Evolutionary conservation across 2,888 invertebrate species (phyloP), one percentile per base, ranked within the genome.

Genomic region (Steinernema scapterisci): DNA sequence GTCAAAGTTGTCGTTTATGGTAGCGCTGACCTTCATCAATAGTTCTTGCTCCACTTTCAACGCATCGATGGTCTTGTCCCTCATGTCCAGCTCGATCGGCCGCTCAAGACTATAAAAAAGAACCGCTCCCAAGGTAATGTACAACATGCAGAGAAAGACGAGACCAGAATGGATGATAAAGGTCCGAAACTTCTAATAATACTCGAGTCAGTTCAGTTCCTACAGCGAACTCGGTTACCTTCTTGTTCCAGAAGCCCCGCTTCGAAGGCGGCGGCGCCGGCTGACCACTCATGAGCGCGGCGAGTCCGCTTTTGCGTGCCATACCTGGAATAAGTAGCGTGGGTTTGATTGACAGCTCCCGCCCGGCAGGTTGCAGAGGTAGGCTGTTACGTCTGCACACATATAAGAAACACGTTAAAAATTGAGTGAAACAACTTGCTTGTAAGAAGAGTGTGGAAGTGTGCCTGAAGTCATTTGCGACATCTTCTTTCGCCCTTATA

Each of bases 121-220:
- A 0, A 80, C 44, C 7, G 84, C 83, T 0, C 85, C 85, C 0
- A 78, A 19, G 70, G 79, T 74, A 6, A 83, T 80, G 72, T 85
- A 85, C 21, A 79, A 23, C 16, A 80, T 72, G 45, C 83, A 84
- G 3, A 80, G 75, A 44, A 81, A 21, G 51, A 83, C 77, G 9
- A 85, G 70, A 16, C 81, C 81, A 21, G 79, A 73, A 56, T 85
- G 85, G 31, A 81, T 77, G 27, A 72, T 19, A 31, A 78, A 48
- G n/a, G 79, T 81, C 46, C 71, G 52, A 11, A 81, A 23, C 25
- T 75, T 73, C 75, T 75, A 16, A 44, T 75, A 72, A 72, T 72
- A 44, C 38, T 9, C 19, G 54, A 70, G 27, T 54, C 19, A 51
- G 6, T 6, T 9, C 51, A 51, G 51, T n/a, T n/a, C n/a, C n/a